Evolutionary conservation across 2,888 invertebrate species (phyloP).

Genomic region (Eucera pruinosa): DNA sequence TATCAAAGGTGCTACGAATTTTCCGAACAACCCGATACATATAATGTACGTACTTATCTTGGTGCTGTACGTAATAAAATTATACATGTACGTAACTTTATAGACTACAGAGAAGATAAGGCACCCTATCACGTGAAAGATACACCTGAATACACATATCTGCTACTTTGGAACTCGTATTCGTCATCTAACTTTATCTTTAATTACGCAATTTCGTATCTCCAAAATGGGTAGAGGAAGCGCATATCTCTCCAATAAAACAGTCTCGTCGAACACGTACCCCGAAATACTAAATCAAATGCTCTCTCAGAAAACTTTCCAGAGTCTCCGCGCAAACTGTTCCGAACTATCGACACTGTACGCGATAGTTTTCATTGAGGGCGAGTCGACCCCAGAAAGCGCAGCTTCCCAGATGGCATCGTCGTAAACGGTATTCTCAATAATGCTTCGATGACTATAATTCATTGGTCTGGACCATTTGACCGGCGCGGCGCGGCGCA

Average conservation of each 20-base stretch:
- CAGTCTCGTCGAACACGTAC: not conserved
- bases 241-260: not conserved
- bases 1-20: no score
- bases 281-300: slow-evolving; percentile 27
- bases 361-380: slow-evolving; percentile 32
- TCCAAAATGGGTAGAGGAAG: not conserved
- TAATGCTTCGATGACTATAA: slow-evolving; percentile 50
- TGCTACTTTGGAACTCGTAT: not conserved
- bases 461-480: slow-evolving; percentile 40
- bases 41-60: no score
- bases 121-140: not conserved
- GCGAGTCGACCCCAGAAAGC: slow-evolving; percentile 3
- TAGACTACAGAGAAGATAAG: not conserved
- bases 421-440: slow-evolving; percentile 15
- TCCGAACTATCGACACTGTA: slow-evolving; percentile 21
- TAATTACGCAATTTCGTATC: slow-evolving; percentile 17
- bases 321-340: slow-evolving; percentile 18
- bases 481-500: slow-evolving; percentile 24
- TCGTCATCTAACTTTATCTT: slow-evolving; percentile 6
- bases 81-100: not conserved
- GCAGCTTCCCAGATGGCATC: slow-evolving; percentile 25
- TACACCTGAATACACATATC: no score
- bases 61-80: no score
- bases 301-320: slow-evolving; percentile 14
- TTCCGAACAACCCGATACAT: no score